Base-by-base conservation (phyloP, 2,113 vertebrate genomes). In the Vanacampus margaritifer region DNA sequence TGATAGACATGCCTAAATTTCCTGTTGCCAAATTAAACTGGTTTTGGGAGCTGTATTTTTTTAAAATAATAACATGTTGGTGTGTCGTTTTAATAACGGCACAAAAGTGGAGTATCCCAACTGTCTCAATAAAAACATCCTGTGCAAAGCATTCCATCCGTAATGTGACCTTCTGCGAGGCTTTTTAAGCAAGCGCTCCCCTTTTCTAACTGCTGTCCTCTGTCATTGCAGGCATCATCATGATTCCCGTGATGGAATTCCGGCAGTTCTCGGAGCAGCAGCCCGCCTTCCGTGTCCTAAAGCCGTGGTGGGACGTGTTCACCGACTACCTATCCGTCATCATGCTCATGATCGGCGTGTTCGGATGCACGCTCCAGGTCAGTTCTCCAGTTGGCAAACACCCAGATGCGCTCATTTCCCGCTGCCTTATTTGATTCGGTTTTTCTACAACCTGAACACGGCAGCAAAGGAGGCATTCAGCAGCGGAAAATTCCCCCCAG, bases 271-370 rank as follows among this genome's bases (percentile, higher is more conserved):
- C 96, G 23, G 98, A 99, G 86, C 96, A 98, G 88, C 97, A 99
- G 91, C 95, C 96, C 0, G 96, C 96, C 0, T 98, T 98, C 91
- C 89, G 98, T 24, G 97, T 99, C 71, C 93, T 99, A 81, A 99
- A 99, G 86, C 98, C 98, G 0, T 99, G 98, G 98, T 99, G 98
- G 98, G 98, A 99, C 32, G 98, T 99, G 73, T 99, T 99, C 73
- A 96, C 96, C 0, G 98, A 99, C 72, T 99, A 98, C 67, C 94
- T 99, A 63, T 95, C 97, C 0, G 94, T 99, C 9, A 93, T 96
- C 84, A 99, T 99, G 97, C 93, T 99, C 53, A 99, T 99, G 97
- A 97, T 99, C 0, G 97, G 97, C 0, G 97, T 99, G 56, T 99
- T 99, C 19, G 97, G 97, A 32, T 99, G 97, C 84, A 99, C 97